A percentile compares a stretch with the other conserved stretches of the same genome.
These are phyloP conservation scores for Centropus unirufus DNA, from an alignment of 2,113 vertebrate genomes.

Conservation along the genomic window DNA sequence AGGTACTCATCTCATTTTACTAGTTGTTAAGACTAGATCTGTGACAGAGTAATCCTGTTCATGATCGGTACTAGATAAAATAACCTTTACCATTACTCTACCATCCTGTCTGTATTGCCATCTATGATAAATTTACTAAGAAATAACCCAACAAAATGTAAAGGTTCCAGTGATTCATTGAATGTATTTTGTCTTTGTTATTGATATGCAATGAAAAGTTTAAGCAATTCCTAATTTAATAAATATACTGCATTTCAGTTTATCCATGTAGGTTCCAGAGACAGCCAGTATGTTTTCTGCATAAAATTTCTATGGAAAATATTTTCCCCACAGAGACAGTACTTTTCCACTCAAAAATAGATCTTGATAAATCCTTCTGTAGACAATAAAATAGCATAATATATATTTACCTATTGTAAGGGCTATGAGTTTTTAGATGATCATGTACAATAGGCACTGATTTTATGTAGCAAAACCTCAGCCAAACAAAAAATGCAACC, in stretches of 20 bases:
- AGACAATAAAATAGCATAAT: neutral
- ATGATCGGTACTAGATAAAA: neutral
- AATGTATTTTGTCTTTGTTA: neutral
- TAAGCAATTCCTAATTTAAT: neutral
- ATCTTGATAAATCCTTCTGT: neutral
- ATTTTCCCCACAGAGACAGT: neutral
- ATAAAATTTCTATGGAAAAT: neutral
- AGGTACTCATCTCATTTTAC: neutral
- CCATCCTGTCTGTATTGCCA: neutral
- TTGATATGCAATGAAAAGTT: neutral
- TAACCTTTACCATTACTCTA: no score
- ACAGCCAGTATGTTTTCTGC: neutral
- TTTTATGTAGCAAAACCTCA: neutral
- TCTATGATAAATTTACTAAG: neutral
- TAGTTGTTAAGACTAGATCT: neutral
- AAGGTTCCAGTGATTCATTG: neutral
- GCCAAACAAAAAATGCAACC: neutral
- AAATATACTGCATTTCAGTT: neutral
- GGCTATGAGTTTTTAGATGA: neutral
- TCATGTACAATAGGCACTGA: neutral
- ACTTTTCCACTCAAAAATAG: neutral
- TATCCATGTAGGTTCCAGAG: neutral
- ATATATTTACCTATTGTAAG: neutral
- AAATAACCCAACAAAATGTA: neutral
- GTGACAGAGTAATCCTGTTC: neutral